phyloP scores from a whole-genome alignment of 1,140 invertebrate genomes.

The Telenomus remus region DNA sequence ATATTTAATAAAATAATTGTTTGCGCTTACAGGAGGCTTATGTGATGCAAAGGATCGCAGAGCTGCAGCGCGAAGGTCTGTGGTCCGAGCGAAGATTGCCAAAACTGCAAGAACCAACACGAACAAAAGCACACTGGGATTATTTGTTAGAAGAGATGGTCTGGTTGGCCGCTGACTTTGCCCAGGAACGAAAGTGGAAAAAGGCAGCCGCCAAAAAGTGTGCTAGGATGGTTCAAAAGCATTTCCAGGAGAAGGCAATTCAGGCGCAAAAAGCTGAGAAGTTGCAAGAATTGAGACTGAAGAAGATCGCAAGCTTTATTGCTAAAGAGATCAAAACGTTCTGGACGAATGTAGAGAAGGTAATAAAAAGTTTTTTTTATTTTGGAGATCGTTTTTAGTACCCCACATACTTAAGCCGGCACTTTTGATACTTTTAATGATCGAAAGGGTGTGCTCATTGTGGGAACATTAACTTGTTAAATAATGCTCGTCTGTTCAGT shows the following conservation, averaged over 20 bases:
- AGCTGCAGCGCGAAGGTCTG: constrained; percentile 91
- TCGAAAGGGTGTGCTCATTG: constrained; percentile 74
- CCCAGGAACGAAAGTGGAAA: constrained; percentile 98
- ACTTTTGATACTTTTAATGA: constrained; percentile 64
- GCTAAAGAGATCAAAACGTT: constrained; percentile 96
- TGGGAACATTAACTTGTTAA: constrained; percentile 70
- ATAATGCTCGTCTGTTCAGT: constrained; percentile 48
- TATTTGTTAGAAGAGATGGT: constrained; percentile 98
- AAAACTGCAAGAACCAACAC: constrained; percentile 91
- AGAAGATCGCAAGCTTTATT: constrained; percentile 90
- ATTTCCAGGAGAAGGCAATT: constrained; percentile 95
- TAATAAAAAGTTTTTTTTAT: no score
- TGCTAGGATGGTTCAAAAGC: constrained; percentile 93
- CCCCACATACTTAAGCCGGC: constrained; percentile 75
- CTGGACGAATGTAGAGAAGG: constrained; percentile 97
- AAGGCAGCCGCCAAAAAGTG: constrained; percentile 95
- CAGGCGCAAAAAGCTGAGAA: constrained; percentile 93
- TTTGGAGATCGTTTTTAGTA: constrained; percentile 35
- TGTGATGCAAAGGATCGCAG: constrained; percentile 92
- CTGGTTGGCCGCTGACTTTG: constrained; percentile 98
- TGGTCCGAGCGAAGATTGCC: constrained; percentile 95
- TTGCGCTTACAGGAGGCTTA: constrained; percentile 84
- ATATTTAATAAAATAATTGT: no score
- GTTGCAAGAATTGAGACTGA: constrained; percentile 90
- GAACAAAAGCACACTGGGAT: constrained; percentile 98